Evolutionary conservation across 2,888 invertebrate genomes (phyloP), one percentile per base, ranked within the genome.

Genomic region (Chrysotoxum bicinctum): DNA sequence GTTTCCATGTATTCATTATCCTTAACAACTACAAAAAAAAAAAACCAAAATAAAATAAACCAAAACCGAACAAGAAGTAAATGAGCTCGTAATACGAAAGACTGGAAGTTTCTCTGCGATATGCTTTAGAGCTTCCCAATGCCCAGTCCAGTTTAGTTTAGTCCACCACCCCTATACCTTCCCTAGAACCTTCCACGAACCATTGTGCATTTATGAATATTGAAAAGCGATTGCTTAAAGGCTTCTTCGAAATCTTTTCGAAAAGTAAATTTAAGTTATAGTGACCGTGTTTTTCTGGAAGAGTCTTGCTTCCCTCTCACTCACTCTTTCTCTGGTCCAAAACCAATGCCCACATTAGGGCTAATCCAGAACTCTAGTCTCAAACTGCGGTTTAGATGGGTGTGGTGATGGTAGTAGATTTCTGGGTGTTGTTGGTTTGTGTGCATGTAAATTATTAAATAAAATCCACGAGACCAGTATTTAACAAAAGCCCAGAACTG

Each of bases 1-100:
- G 60, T 77, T 82, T 77, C 45, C 66, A 79, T 80, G 83, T 81
- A 74, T 80, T 75, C 66, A 84, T 75, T 84, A 79, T 84, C 56
- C 48, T 64, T 64, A 30, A 64, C 45, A 64, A 37, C 45, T 68
- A 80, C 12, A 56, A 60, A 40, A 35, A 19, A 64, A 64, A 50
- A 69, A 52, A 60, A 52, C 14, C 21, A 32, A 32, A 45, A 45
- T 21, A 60, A 82, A 72, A 21, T 45, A 66, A 45, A 68, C 64
- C 76, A 52, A 58, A 72, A 76, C 26, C 75, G 69, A 43, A 81
- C 64, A 66, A 77, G 58, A 32, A 76, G 72, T 60, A 66, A 73
- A 78, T 66, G 78, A 78, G 72, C 72, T 54, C 60, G 37, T 40
- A 37, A 30, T 32, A 62, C 60, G 60, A 72, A 82, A 72, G 48